Evolutionary conservation across 1,140 invertebrate genomes (phyloP).

Genomic region (Drepana arcuata): DNA sequence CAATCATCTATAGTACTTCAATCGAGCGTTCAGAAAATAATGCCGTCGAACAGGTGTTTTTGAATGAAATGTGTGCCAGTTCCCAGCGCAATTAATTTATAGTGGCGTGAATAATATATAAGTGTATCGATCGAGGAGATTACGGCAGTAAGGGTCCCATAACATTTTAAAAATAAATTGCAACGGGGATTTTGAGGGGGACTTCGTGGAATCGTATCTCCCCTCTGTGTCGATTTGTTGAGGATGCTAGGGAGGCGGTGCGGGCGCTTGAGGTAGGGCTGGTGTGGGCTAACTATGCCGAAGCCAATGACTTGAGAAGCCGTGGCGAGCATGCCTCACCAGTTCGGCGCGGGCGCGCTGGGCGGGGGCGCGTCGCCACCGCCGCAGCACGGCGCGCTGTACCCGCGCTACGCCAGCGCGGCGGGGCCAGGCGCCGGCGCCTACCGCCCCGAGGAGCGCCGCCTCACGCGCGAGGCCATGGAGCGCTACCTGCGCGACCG

Average conservation of each 20-base stretch:
- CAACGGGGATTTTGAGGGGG: background rate
- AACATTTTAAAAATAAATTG: no score
- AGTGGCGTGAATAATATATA: conserved; percentile 60
- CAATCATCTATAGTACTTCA: no score
- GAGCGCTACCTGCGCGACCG: conserved; percentile 94
- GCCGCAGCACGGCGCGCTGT: conserved; percentile 64
- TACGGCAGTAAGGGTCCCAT: no score
- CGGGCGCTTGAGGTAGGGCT: conserved; percentile 3
- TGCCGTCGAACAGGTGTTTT: conserved; percentile 63
- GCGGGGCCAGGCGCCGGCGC: conserved; percentile 73
- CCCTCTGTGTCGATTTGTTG: background rate
- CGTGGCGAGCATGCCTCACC: conserved; percentile 80
- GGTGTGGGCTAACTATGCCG: conserved; percentile 7
- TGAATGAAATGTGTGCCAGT: conserved; percentile 62
- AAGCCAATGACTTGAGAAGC: conserved; percentile 38
- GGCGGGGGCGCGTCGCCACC: conserved; percentile 74
- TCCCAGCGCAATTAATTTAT: conserved; percentile 67
- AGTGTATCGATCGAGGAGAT: conserved; percentile 48
- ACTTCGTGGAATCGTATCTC: background rate
- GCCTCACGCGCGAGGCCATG: conserved; percentile 95
- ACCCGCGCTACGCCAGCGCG: conserved; percentile 63
- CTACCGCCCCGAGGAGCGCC: conserved; percentile 85
- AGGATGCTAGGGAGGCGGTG: conserved; percentile 5
- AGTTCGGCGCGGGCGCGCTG: conserved; percentile 78
- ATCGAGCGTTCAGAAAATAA: conserved; percentile 46